Percentiles rank a stretch among this genome's conserved stretches.
Conservation (phyloP, 2,888 invertebrate species). For the Tridacna crocea region DNA sequence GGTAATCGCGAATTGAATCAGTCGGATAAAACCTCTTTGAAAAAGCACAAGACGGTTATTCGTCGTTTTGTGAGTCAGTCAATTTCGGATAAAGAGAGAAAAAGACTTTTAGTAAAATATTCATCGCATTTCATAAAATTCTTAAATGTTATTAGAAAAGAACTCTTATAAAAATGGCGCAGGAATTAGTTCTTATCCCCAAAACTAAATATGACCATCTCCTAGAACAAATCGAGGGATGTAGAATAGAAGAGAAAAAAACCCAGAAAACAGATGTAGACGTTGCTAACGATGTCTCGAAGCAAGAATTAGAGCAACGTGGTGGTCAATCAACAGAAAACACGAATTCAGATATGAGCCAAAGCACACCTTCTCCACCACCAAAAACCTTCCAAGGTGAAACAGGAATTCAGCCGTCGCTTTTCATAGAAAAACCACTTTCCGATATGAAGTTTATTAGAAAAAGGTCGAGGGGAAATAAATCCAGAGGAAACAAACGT, state of each 20-base stretch:
- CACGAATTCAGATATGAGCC: background rate
- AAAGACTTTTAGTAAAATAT: slow-evolving; percentile 31
- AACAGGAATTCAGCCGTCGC: slow-evolving; percentile 20
- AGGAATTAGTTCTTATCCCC: slow-evolving; percentile 39
- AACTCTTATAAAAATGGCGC: slow-evolving; percentile 32
- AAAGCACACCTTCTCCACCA: background rate
- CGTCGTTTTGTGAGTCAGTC: slow-evolving; percentile 30
- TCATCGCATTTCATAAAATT: slow-evolving; percentile 30
- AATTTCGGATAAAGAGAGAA: slow-evolving; percentile 19
- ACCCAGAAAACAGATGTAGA: background rate
- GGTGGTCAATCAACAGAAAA: slow-evolving; percentile 1
- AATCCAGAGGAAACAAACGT: slow-evolving; percentile 7
- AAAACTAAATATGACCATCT: slow-evolving; percentile 48
- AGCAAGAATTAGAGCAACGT: background rate
- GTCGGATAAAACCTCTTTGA: slow-evolving; percentile 21
- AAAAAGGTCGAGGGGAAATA: slow-evolving; percentile 7
- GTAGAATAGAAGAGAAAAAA: background rate
- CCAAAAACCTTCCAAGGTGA: background rate
- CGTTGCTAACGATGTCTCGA: background rate
- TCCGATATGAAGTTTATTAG: slow-evolving; percentile 34
- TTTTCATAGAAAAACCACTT: slow-evolving; percentile 41
- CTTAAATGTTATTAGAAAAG: slow-evolving; percentile 22
- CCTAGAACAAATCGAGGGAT: slow-evolving; percentile 16
- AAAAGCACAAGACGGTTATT: slow-evolving; percentile 35
- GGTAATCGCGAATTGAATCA: slow-evolving; percentile 7